Conservation (phyloP, 2,888 invertebrate species). For the Drosophila monieri region DNA sequence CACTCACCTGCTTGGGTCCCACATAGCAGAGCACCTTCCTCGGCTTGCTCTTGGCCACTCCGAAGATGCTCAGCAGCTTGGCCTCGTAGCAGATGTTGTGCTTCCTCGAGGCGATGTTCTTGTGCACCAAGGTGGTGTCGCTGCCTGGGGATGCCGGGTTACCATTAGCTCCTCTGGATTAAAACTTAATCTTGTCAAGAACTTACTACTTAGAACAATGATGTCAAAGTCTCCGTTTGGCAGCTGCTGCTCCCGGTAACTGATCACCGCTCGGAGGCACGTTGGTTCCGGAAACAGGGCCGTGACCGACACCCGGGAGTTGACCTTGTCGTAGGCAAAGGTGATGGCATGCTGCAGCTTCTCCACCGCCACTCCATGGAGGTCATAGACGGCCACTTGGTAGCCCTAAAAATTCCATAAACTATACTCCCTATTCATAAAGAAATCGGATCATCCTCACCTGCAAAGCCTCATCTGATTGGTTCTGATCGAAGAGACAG, state of each 20-base stretch:
- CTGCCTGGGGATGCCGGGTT: constrained; percentile 85
- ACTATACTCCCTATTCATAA: not conserved
- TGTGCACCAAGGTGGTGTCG: constrained; percentile 93
- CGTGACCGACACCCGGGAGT: constrained; percentile 90
- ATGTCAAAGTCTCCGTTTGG: constrained; percentile 96
- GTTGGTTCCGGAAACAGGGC: constrained; percentile 92
- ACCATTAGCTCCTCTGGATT: too few species aligned
- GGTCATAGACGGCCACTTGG: constrained; percentile 86
- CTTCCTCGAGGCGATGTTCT: constrained; percentile 93
- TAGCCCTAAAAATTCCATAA: constrained; percentile 85
- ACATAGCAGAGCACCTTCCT: constrained; percentile 95
- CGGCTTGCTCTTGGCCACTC: constrained; percentile 86
- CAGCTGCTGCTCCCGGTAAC: constrained; percentile 89
- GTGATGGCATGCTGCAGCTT: constrained; percentile 85
- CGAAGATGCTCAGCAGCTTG: constrained; percentile 87
- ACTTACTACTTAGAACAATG: constrained; percentile 93
- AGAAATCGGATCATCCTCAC: constrained; percentile 74
- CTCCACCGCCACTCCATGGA: constrained; percentile 86
- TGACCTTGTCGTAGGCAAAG: constrained; percentile 91
- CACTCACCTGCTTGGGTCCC: constrained; percentile 91
- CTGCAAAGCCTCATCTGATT: constrained; percentile 86
- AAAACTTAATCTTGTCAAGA: too few species aligned
- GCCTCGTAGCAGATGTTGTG: constrained; percentile 95
- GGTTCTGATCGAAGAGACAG: constrained; percentile 87
- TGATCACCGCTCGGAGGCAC: constrained; percentile 92